Base-by-base conservation (phyloP, 2,888 invertebrate genomes). In the Brachypalpus laphriformis region DNA sequence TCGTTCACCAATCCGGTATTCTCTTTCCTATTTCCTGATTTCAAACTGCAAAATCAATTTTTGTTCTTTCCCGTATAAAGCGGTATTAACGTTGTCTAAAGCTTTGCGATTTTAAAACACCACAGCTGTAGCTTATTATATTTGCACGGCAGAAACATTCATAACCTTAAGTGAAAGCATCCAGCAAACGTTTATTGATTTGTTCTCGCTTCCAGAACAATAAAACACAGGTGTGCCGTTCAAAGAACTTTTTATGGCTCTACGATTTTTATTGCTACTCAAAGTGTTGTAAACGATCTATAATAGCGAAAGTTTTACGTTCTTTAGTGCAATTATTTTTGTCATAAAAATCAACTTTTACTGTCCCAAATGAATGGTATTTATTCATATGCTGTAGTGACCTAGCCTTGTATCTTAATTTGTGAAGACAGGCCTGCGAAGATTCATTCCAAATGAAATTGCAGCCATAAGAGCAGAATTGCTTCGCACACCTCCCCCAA, bases 281-380 rank as follows among this genome's bases (percentile, higher is more conserved):
- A 57, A 57, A 37, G 22, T 5, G 25, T 25, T 22, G 20, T 59
- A 40, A 59, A 22, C 28, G 40, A 22, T 40, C 14, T 14, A 40
- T 40, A 40, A 40, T 57, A 40, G 59, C 59, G 40, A 59, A 59
- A 59, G 59, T 22, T 57, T 3, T 14, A 51, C 5, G 20, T 25
- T n/a, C n/a, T n/a, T n/a, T n/a, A n/a, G 1, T 54, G 54, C 28
- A 16, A 28, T 16, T 1, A 16, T 14, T 25, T n/a, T 22, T 25
- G 25, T 6, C n/a, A 45, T 28, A 51, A 14, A 25, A 25, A 25
- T 2, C 11, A 14, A 51, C 7, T 20, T 47, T 47, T 20, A 47
- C 20, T 1, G 1, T 18, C 3, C 16, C 16, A 16, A n/a, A 20
- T 4, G 47, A 20, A 20, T 20, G 47, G 14, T 9, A 20, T 18